These are phyloP conservation scores for Pachypeltis micranthus DNA, from an alignment of 1,140 invertebrate species.

Conservation along the genomic window DNA sequence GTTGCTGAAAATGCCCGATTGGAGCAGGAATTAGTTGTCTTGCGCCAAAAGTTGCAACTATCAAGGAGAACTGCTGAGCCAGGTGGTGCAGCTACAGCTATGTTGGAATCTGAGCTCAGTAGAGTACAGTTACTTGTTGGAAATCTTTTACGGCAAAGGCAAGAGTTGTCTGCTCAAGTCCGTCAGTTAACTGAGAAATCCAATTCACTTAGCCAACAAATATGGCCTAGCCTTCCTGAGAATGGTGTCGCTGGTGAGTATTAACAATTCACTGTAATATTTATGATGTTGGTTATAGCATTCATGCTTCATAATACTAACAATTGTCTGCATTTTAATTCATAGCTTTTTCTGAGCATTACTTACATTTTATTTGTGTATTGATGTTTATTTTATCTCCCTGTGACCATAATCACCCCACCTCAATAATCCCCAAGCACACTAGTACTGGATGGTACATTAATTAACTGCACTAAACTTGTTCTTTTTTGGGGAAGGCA, in stretches of 20 bases:
- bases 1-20: conserved; percentile 76
- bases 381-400: too few species aligned
- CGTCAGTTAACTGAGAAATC: conserved; percentile 66
- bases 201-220: conserved; percentile 42
- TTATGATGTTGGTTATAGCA: too few species aligned
- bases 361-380: too few species aligned
- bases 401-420: too few species aligned
- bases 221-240: conserved; percentile 37
- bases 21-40: conserved; percentile 72
- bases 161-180: conserved; percentile 65
- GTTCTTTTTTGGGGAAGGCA: too few species aligned
- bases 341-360: too few species aligned
- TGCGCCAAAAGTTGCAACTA: conserved; percentile 53
- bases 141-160: conserved; percentile 68
- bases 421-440: background rate
- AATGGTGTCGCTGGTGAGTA: conserved; percentile 31
- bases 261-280: too few species aligned
- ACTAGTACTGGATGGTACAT: background rate
- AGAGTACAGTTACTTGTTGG: conserved; percentile 71
- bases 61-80: conserved; percentile 19
- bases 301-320: too few species aligned
- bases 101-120: conserved; percentile 66
- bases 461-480: background rate
- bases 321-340: too few species aligned
- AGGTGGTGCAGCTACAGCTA: conserved; percentile 40